Percentiles rank a stretch among this genome's conserved stretches.
Conservation (phyloP, 2,797 vertebrate genomes). For the Eremophila alpestris region DNA sequence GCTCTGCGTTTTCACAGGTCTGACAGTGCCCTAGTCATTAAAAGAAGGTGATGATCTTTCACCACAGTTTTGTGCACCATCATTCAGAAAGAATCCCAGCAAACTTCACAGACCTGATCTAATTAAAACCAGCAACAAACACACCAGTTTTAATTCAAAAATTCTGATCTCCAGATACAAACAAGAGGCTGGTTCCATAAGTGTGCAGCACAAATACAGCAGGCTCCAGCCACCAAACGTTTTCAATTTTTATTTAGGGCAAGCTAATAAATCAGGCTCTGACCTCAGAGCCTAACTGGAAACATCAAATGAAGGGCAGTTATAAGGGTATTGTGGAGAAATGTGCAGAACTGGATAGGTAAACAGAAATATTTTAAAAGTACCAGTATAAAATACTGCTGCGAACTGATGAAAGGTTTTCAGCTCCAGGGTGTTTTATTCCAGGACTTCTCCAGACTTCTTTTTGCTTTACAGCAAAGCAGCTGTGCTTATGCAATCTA, state of each 20-base stretch:
- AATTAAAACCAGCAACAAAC: not conserved
- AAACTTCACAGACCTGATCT: not conserved
- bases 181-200: not conserved
- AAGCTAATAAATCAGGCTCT: conserved; percentile 43
- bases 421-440: not conserved
- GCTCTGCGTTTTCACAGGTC: not conserved
- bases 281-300: conserved; percentile 3
- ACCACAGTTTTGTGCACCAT: not conserved
- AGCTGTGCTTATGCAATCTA: conserved; percentile 1
- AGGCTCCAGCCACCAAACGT: not conserved
- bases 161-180: not conserved
- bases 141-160: not conserved
- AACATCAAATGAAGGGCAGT: conserved; percentile 6
- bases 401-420: not conserved
- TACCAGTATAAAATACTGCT: not conserved
- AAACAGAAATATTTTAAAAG: not conserved
- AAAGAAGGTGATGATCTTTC: not conserved
- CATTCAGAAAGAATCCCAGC: not conserved
- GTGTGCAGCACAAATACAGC: not conserved
- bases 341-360: not conserved
- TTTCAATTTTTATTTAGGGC: conserved; percentile 41
- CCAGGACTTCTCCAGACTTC: not conserved
- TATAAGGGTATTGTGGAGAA: not conserved
- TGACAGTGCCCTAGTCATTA: not conserved
- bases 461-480: conserved; percentile 2